phyloP scores from a whole-genome alignment of 2,888 invertebrate species.

The Lasioglossum calceatum region DNA sequence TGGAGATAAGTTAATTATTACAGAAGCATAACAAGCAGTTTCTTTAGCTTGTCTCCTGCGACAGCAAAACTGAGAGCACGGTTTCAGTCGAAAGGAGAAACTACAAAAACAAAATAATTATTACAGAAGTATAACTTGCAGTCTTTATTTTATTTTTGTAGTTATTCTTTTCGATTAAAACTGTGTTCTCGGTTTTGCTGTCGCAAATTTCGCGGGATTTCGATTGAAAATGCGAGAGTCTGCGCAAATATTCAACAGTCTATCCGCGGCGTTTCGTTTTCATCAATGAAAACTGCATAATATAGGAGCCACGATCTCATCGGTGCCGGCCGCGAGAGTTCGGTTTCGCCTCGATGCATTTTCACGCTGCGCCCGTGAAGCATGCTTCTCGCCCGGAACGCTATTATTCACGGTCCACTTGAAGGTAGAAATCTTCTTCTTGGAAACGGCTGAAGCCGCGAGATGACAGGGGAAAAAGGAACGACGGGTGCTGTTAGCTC shows the following conservation, averaged over 20 bases:
- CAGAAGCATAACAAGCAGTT: too few species aligned
- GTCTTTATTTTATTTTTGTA: too few species aligned
- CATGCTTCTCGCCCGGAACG: conserved; percentile 32
- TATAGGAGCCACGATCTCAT: conserved; percentile 28
- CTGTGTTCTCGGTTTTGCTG: background rate
- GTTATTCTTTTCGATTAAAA: background rate
- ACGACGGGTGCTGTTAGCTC: conserved; percentile 5
- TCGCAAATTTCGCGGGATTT: background rate
- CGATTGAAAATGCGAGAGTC: background rate
- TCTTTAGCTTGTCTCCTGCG: too few species aligned
- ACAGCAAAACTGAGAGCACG: too few species aligned
- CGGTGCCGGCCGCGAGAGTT: conserved; percentile 30
- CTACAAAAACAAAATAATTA: too few species aligned
- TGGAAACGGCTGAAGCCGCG: conserved; percentile 15
- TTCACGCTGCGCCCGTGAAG: conserved; percentile 22
- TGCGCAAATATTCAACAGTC: background rate
- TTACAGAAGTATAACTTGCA: too few species aligned
- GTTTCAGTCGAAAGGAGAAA: too few species aligned
- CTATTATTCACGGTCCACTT: conserved; percentile 55
- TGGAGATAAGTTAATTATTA: background rate
- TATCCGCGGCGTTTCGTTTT: background rate
- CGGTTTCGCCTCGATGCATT: conserved; percentile 41
- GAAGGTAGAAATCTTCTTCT: conserved; percentile 48
- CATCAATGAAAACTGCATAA: conserved; percentile 19
- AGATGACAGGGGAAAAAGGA: conserved; percentile 6